phyloP scores from a whole-genome alignment of 2,113 vertebrate genomes.

The Mus pahari region DNA sequence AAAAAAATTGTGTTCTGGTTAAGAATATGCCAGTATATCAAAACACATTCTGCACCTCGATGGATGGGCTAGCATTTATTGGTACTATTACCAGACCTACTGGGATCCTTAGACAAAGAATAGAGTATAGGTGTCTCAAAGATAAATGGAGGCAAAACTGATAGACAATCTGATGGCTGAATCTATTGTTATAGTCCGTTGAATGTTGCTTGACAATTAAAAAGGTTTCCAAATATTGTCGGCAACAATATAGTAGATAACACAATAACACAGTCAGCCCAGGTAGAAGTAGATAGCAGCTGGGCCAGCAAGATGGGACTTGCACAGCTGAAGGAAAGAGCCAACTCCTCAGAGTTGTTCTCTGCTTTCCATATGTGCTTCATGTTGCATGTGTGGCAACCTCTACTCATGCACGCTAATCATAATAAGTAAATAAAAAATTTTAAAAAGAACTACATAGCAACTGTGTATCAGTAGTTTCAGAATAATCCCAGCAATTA shows the following conservation, averaged over 20 bases:
- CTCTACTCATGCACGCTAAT: not conserved
- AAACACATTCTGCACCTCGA: slow-evolving; percentile 5
- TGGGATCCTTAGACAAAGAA: not conserved
- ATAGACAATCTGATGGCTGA: slow-evolving; percentile 34
- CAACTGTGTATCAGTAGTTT: not conserved
- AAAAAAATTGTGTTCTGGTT: not conserved
- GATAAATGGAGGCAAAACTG: not conserved
- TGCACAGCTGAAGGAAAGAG: not conserved
- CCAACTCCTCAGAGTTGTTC: not conserved
- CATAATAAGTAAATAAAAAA: not conserved
- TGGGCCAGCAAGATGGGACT: not conserved
- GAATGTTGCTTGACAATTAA: not conserved
- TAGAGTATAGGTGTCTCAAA: not conserved
- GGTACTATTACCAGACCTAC: not conserved
- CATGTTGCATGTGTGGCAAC: not conserved
- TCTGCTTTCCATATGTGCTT: not conserved
- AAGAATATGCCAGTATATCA: not conserved
- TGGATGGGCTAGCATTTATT: slow-evolving; percentile 42
- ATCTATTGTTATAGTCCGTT: not conserved
- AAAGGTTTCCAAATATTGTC: slow-evolving; percentile 23
- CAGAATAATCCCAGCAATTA: not conserved
- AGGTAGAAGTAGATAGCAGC: not conserved
- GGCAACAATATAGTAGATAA: slow-evolving; percentile 64
- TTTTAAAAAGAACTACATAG: slow-evolving; percentile 1
- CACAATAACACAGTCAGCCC: slow-evolving; percentile 61